Evolutionary conservation across 2,888 invertebrate species (phyloP).

Genomic region (Spialia ferax): DNA sequence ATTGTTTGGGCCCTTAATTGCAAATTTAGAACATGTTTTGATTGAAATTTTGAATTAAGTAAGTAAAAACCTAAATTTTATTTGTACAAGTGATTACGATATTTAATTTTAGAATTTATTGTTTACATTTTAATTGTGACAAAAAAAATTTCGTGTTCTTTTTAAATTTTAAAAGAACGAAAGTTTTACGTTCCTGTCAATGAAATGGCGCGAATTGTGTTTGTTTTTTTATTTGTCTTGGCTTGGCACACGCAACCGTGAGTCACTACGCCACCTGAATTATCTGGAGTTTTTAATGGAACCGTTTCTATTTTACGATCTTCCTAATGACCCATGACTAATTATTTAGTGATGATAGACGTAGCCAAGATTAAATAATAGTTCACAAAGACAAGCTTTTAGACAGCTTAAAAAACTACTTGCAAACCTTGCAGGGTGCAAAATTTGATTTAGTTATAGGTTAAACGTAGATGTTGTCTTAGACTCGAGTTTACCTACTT

Average conservation of each 20-base stretch:
- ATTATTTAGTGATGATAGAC: constrained; percentile 49
- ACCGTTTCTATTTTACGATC: constrained; percentile 64
- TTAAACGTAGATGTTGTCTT: no score
- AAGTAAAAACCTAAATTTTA: not conserved
- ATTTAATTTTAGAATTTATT: not conserved
- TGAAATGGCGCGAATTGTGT: constrained; percentile 39
- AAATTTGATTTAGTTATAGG: no score
- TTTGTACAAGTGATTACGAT: not conserved
- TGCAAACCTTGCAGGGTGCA: no score
- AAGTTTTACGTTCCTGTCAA: constrained; percentile 30
- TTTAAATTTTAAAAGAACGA: constrained; percentile 7
- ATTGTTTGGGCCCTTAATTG: not conserved
- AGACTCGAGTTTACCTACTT: no score
- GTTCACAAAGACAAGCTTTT: no score
- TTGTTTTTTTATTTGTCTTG: constrained; percentile 63
- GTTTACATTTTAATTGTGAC: not conserved
- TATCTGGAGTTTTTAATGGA: constrained; percentile 63
- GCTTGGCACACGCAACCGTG: constrained; percentile 64
- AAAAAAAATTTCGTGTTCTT: not conserved
- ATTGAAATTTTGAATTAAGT: not conserved
- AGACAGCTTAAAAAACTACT: no score
- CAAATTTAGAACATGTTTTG: not conserved
- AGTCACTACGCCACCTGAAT: constrained; percentile 73
- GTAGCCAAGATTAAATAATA: constrained; percentile 31
- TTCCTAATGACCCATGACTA: constrained; percentile 67